Evolutionary conservation across 2,888 invertebrate species (phyloP).

Genomic region (Polia nebulosa): DNA sequence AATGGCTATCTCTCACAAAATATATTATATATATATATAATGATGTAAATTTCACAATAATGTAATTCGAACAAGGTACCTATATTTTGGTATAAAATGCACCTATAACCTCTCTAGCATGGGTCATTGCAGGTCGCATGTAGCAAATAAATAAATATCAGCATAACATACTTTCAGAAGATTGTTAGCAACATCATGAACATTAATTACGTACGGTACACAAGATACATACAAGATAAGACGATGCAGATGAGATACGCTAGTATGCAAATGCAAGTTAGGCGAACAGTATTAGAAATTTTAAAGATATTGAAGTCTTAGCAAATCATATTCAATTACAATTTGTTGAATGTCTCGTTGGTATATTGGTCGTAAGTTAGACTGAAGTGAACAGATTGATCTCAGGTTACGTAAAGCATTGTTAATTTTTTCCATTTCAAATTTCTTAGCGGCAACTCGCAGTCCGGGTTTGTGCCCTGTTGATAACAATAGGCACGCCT

Average conservation of each 20-base stretch:
- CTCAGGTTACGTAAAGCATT: background rate
- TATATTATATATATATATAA: no score
- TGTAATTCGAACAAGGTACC: background rate
- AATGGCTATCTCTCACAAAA: background rate
- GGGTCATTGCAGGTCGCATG: background rate
- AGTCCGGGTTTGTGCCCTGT: background rate
- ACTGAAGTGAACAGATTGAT: background rate
- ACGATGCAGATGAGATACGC: conserved; percentile 21
- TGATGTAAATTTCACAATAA: background rate
- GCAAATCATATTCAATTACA: conserved; percentile 10
- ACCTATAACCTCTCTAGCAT: background rate
- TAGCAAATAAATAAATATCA: conserved; percentile 1
- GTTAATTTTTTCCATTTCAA: background rate
- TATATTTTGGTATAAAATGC: background rate
- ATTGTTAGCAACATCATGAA: background rate
- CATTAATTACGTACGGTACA: conserved; percentile 17
- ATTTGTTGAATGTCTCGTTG: background rate
- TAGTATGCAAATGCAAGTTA: conserved; percentile 26
- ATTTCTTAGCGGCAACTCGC: background rate
- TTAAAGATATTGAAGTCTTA: background rate
- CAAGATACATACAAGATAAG: conserved; percentile 27
- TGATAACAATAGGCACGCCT: background rate
- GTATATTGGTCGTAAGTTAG: background rate
- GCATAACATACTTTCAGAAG: background rate
- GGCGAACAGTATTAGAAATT: background rate